Conservation (phyloP, 1,140 invertebrate species). For the Chironomus striatipennis region DNA sequence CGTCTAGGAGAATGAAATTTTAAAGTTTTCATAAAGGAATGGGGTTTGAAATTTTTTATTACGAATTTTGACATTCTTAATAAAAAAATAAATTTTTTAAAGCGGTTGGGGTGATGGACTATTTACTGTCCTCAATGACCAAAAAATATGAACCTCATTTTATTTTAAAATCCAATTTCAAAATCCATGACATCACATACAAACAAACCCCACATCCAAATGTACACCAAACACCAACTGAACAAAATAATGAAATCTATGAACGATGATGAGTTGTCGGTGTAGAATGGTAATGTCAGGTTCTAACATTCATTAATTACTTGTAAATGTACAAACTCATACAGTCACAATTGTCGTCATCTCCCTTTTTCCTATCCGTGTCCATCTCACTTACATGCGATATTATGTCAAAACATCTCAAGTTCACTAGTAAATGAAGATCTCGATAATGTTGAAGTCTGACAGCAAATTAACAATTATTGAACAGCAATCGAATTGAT, state of each 20-base stretch:
- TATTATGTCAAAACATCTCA: constrained; percentile 14
- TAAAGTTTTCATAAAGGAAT: too few relatives aligned
- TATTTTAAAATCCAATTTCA: too few relatives aligned
- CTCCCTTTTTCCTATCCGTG: not conserved
- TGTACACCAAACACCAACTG: too few relatives aligned
- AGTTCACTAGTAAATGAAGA: constrained; percentile 12
- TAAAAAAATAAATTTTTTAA: too few relatives aligned
- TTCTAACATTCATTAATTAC: constrained; percentile 11
- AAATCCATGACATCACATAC: too few relatives aligned
- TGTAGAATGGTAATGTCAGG: not conserved
- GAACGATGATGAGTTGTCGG: not conserved
- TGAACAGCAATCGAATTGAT: constrained; percentile 7
- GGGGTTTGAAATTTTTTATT: too few relatives aligned
- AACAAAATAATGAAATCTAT: not conserved
- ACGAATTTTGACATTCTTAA: too few relatives aligned
- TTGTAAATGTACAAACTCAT: not conserved
- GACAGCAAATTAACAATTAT: constrained; percentile 14
- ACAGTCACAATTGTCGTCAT: not conserved
- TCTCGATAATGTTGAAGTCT: constrained; percentile 7
- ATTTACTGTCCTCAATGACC: too few relatives aligned
- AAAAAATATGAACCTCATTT: too few relatives aligned
- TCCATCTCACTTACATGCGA: not conserved
- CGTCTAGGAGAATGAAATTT: too few relatives aligned
- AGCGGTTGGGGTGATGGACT: too few relatives aligned
- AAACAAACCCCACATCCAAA: too few relatives aligned